These are phyloP conservation scores for Toxonevra muliebris DNA, from an alignment of 2,888 invertebrate genomes.

Conservation along the genomic window DNA sequence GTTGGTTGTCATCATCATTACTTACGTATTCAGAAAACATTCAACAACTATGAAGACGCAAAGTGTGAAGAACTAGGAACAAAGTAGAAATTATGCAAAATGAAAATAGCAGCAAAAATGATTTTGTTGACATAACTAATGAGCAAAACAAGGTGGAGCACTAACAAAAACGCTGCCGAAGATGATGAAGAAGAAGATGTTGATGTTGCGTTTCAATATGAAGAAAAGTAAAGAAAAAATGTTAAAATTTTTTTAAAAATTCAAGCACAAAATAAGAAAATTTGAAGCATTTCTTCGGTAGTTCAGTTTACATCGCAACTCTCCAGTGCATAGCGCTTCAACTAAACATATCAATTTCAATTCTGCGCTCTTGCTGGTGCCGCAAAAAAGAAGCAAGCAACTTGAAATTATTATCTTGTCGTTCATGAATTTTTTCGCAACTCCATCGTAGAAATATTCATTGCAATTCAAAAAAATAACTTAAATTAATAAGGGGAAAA, in stretches of 20 bases:
- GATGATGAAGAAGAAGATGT: neutral
- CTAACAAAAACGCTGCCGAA: too few species aligned
- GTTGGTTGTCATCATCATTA: neutral
- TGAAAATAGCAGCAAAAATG: too few species aligned
- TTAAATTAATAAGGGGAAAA: neutral
- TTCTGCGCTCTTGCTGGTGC: neutral
- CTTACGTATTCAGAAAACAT: neutral
- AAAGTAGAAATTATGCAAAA: too few species aligned
- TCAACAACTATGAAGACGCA: neutral
- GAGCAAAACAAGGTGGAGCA: constrained; percentile 27
- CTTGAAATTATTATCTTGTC: constrained; percentile 28
- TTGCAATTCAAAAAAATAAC: too few species aligned
- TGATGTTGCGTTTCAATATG: too few species aligned
- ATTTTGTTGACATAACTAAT: constrained; percentile 29
- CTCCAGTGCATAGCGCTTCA: neutral
- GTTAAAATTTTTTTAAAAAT: too few species aligned
- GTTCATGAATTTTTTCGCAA: constrained; percentile 22
- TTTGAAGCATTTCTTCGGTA: too few species aligned
- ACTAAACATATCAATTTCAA: constrained; percentile 32
- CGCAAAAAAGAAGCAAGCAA: neutral
- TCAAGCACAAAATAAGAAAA: too few species aligned
- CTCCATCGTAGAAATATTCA: too few species aligned
- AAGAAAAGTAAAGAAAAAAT: too few species aligned
- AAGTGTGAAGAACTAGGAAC: neutral
- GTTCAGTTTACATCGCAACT: too few species aligned